Evolutionary conservation across 2,113 vertebrate genomes (phyloP).

Genomic region (Alligator mississippiensis): DNA sequence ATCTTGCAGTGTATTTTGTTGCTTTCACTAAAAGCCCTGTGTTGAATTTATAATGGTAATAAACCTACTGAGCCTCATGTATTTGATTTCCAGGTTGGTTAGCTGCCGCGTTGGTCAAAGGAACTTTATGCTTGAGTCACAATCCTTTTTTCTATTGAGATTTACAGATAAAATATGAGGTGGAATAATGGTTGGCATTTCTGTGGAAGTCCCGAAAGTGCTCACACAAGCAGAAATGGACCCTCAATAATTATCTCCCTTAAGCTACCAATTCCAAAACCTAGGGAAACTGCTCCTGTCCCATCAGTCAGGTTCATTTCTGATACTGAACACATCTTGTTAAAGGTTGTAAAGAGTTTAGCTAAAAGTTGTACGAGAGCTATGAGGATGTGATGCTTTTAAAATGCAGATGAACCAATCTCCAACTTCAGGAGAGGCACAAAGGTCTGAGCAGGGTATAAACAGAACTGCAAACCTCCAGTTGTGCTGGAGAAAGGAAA

Average conservation of each 20-base stretch:
- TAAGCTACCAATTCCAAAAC: neutral
- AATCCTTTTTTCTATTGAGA: neutral
- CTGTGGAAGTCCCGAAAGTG: neutral
- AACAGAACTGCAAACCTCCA: neutral
- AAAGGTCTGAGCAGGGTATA: neutral
- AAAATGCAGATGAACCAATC: neutral
- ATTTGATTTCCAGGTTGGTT: neutral
- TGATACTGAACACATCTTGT: neutral
- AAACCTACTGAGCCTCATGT: rapidly evolving
- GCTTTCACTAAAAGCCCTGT: neutral
- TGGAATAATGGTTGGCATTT: neutral
- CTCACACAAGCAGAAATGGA: neutral
- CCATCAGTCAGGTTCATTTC: neutral
- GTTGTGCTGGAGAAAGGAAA: neutral
- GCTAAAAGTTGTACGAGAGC: rapidly evolving
- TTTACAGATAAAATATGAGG: neutral
- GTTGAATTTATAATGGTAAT: neutral
- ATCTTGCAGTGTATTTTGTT: neutral
- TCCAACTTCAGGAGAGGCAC: neutral
- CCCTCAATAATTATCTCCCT: conserved; percentile 41
- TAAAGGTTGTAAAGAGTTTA: rapidly evolving
- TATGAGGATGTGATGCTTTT: neutral
- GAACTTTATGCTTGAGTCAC: neutral
- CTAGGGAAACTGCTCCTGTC: conserved; percentile 11
- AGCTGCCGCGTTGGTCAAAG: neutral